Evolutionary conservation across 2,797 vertebrate genomes (phyloP), one percentile per base, ranked within the genome.

Genomic region (Darevskia mixta): DNA sequence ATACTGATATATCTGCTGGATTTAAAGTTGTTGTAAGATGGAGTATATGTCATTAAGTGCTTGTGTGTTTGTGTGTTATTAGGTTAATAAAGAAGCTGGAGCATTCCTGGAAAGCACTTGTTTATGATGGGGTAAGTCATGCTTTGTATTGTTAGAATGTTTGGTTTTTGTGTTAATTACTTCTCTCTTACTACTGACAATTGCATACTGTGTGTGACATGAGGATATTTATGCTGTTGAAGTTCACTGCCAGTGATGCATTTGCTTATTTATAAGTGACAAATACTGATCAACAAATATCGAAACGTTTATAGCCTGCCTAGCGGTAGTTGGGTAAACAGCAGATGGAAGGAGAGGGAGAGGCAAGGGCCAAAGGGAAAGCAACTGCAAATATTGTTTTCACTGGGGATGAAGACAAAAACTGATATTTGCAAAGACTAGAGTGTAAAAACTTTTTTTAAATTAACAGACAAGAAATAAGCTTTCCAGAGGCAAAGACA

Each of bases 41-140:
- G 32, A 79, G 20, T 2, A 32, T 82, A 8, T 83, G 88, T 79
- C 83, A 67, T 20, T 84, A 87, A 89, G 69, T 78, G 2, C 45
- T 89, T 71, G 88, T 89, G 92, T 80, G 9, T 91, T 86, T 91
- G 64, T 94, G 76, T 91, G 32, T 88, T 41, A 76, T 77, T 95
- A 99, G 99, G 93, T 97, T 99, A 95, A 99, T 99, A 92, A 99
- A 99, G 96, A 99, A 99, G 93, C 94, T 99, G 96, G 99, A 99
- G 87, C 99, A 99, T 96, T 99, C 99, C 25, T 99, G 99, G 99
- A 99, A 99, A 96, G 99, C 99, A 72, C 97, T 99, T 88, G 98
- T 99, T 94, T 99, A 99, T 91, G 99, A 99, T 92, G 99, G 99
- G 38, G 99, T 99, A 97, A 97, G 98, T 97, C 79, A 89, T 96